Evolutionary conservation across 1,140 invertebrate species (phyloP), one percentile per base, ranked within the genome.

Genomic region (Hypsibius dujardini): DNA sequence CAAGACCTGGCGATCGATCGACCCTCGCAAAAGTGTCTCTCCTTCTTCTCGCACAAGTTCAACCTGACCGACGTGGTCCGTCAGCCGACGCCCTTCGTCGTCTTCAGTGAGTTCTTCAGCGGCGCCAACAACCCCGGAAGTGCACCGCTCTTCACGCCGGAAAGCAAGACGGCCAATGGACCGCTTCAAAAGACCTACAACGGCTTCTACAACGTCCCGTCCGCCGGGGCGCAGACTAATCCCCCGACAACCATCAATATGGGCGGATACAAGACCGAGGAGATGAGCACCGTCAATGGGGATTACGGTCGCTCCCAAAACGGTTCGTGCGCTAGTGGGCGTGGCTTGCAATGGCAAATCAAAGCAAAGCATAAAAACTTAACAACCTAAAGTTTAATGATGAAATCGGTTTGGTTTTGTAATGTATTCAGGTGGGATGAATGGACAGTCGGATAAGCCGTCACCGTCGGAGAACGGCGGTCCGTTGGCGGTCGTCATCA

Each of bases 41-140:
- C 83, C 40, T 95, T 95, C 78, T 79, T 95, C 1, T 80, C 81
- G 12, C 92, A 91, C 78, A 87, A 94, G 79, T 95, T 92, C 76
- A 82, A 82, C 60, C 81, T 92, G 2, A 79, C 80, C 46, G 81
- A 83, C 69, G 84, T 85, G 40, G 85, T 92, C 75, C 86, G 86
- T 7, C 90, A 92, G 78, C 85, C 87, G 71, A 92, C 92, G 77
- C 91, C 92, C 79, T 93, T 90, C 82, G 89, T 91, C 1, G 84
- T 92, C 46, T 93, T 86, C 78, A 84, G 86, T 74, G 87, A 87
- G 74, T 93, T 92, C 79, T 92, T 93, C 74, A 81, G 82, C 69
- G 80, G 50, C 7, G 7, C 50, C 50, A 67, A 67, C 62, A 67
- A 42, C 42, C 12, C 62, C 12, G 62, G 62, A 12, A 67, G 12